phyloP scores from a whole-genome alignment of 2,113 vertebrate species.

The Tenebrosternarchus preto region DNA sequence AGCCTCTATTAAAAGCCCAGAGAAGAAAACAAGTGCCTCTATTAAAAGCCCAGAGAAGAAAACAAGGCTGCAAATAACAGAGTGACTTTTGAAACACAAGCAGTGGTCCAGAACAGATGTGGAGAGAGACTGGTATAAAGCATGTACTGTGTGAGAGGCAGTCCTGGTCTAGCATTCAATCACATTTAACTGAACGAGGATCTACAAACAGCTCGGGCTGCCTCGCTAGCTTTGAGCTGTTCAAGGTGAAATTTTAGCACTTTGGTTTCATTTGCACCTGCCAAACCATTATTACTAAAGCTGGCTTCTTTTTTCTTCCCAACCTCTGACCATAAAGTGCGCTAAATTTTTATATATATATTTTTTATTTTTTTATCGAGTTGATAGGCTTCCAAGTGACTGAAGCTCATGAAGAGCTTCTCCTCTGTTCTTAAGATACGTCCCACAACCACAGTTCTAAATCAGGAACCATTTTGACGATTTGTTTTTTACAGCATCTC shows the following conservation, averaged over 20 bases:
- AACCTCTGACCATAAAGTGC: too few species aligned
- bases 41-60: conserved; percentile 12
- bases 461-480: too few species aligned
- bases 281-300: background rate
- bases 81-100: conserved; percentile 15
- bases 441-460: too few species aligned
- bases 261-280: background rate
- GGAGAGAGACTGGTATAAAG: conserved; percentile 28
- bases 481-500: too few species aligned
- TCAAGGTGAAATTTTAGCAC: background rate
- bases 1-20: conserved; percentile 4
- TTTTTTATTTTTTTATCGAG: background rate
- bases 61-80: conserved; percentile 36
- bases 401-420: too few species aligned
- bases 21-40: conserved; percentile 28
- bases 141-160: conserved; percentile 20
- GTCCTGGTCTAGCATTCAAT: conserved; percentile 13
- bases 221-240: background rate
- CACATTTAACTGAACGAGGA: conserved; percentile 20
- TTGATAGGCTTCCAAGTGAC: background rate
- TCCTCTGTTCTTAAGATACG: too few species aligned
- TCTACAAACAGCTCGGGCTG: conserved; percentile 8
- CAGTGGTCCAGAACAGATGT: background rate
- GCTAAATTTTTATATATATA: too few species aligned
- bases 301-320: too few species aligned